These are phyloP conservation scores for Eupithecia insigniata DNA, from an alignment of 2,888 invertebrate genomes.

Conservation along the genomic window DNA sequence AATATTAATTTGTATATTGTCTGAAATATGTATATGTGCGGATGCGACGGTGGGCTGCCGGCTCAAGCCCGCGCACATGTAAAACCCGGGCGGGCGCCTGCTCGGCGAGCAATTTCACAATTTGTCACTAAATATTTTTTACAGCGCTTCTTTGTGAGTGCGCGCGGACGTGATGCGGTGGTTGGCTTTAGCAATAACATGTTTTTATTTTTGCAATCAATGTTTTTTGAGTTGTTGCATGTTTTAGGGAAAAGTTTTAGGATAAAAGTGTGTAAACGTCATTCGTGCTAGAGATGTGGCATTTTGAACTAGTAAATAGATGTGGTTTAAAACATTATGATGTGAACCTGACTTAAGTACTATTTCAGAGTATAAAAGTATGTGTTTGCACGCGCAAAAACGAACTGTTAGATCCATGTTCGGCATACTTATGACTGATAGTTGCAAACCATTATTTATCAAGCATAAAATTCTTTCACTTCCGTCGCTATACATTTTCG, in stretches of 20 bases:
- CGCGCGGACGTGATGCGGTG: neutral
- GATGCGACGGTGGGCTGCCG: neutral
- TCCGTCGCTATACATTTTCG: too few relatives aligned
- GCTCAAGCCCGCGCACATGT: neutral
- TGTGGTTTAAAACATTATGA: neutral
- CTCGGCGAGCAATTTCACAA: constrained; percentile 11
- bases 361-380: neutral
- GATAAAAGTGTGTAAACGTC: neutral
- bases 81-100: neutral
- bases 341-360: neutral
- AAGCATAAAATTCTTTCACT: too few relatives aligned
- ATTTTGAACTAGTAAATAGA: neutral
- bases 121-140: constrained; percentile 10
- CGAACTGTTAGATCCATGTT: too few relatives aligned
- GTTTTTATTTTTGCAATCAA: neutral
- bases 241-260: neutral
- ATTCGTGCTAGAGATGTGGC: neutral
- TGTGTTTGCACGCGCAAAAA: too few relatives aligned
- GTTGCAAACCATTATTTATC: too few relatives aligned
- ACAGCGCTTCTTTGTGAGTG: neutral
- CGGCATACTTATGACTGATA: too few relatives aligned
- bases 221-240: neutral
- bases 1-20: neutral
- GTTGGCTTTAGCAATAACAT: neutral
- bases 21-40: neutral